Base-by-base conservation (phyloP, 1,140 invertebrate species). In the Calephelis virginiensis region DNA sequence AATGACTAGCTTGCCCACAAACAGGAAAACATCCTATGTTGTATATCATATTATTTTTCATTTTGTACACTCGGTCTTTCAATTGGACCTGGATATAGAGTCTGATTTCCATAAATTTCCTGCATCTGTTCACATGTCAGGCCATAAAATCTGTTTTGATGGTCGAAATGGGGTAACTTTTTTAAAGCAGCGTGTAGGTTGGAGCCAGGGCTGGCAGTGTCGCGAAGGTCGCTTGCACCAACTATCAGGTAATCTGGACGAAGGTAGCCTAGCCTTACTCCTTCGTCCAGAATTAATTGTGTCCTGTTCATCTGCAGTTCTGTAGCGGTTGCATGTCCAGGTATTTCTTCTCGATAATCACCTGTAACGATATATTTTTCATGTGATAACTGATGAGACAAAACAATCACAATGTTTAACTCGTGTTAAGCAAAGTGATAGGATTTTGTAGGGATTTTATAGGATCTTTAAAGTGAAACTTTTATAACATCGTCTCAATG, bases 121-220 rank as follows among this genome's bases (percentile, higher is more conserved):
- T 80, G 56, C 50, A 89, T 89, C 59, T 81, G 43, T n/a, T 79
- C 73, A 60, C 85, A 87, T 11, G 63, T 79, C 28, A 73, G 71
- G 13, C 68, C 61, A 5, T 6, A 17, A 40, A 76, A 86, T 7
- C 75, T 61, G 13, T 76, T 63, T 50, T 76, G 49, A 46, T 82
- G 77, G 37, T 81, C 84, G 59, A 76, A 89, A 63, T 84, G 77
- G 0, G 69, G 53, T 72, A 74, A 83, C 40, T 75, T 49, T 17
- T 64, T 63, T 14, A 89, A 69, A 0, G 77, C 82, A 7, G 79
- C 78, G 65, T 86, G 74, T 0, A 89, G 62, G 12, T 83, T 86
- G 0, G 80, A 77, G 1, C 86, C 86, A 9, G 86, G 86, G 63
- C 86, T 89, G 0, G 71, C 71, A 1, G 78, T 78, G 0, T n/a